Base-by-base conservation (phyloP, 2,888 invertebrate genomes). In the Lasioglossum vierecki region DNA sequence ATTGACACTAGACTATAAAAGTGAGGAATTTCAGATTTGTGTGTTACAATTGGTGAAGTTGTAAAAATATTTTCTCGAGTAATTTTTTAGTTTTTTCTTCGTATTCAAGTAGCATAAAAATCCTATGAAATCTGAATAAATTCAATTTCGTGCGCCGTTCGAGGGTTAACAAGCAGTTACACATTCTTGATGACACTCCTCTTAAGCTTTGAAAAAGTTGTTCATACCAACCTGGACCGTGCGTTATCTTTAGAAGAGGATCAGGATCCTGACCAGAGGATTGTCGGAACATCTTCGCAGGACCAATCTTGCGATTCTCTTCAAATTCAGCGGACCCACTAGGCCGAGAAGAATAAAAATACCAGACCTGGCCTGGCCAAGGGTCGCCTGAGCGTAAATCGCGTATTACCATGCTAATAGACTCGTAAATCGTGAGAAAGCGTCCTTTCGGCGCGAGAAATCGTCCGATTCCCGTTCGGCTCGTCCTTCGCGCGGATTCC, bases 361-460 rank as follows among this genome's bases (percentile, higher is more conserved):
- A 89, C 86, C 81, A 80, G n/a, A 9, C 22, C 53, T n/a, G 53
- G 87, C 84, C 83, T 57, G 74, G 79, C 70, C 90, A 91, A 91
- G 91, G 90, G 88, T 92, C 82, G 85, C 87, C 80, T 86, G 88
- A 81, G 88, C 88, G 88, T 92, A 91, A 92, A 92, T 92, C 88
- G 90, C 88, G 86, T 83, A 93, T 93, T 93, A 93, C 90, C 90
- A 92, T 93, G 91, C 92, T 93, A 92, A 92, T 93, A 91, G 93
- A 91, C 90, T 92, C 92, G 91, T 93, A 93, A 92, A 92, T 92
- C 89, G 89, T 79, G 86, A 75, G 81, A 76, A 86, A 83, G 88
- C 88, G 89, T 90, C 86, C 90, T 82, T 86, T 89, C 82, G 84
- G 84, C 77, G 87, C 87, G 89, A 89, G 87, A 89, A 89, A 86